phyloP scores from a whole-genome alignment of 2,797 vertebrate genomes.

The Cynopterus sphinx region DNA sequence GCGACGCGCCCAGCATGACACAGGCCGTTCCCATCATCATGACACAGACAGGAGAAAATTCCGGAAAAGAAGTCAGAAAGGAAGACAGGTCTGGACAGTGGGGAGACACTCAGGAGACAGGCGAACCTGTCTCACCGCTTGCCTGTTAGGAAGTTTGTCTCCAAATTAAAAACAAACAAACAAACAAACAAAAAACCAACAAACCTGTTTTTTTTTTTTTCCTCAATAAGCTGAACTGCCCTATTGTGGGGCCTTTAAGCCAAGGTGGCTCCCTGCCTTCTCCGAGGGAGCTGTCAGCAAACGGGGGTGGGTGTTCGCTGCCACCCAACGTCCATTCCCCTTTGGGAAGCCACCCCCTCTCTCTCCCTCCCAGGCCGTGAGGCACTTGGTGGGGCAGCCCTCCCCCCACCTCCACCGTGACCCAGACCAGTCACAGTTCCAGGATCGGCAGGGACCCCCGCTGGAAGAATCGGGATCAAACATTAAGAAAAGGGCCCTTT shows the following conservation, averaged over 20 bases:
- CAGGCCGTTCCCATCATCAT: neutral
- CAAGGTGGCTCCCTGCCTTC: neutral
- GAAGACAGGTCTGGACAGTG: neutral
- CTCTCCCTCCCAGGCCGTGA: neutral
- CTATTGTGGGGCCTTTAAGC: rapidly evolving
- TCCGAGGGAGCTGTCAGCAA: neutral
- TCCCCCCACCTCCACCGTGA: neutral
- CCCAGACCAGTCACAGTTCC: neutral
- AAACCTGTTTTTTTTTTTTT: neutral
- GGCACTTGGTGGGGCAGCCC: no score
- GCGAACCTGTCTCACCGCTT: neutral
- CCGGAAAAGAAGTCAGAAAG: neutral
- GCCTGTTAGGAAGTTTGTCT: neutral
- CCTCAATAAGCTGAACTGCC: neutral
- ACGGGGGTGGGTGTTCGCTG: rapidly evolving
- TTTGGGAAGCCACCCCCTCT: neutral
- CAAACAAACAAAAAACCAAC: no score
- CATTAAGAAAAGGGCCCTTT: neutral
- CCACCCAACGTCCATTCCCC: no score
- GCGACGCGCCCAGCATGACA: neutral
- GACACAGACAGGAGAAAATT: neutral
- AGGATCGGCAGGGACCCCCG: neutral
- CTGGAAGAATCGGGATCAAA: neutral
- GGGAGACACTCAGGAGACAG: neutral
- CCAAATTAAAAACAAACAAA: neutral